These are phyloP conservation scores for Scaptomyza hsui DNA, from an alignment of 1,140 invertebrate species.

Conservation along the genomic window DNA sequence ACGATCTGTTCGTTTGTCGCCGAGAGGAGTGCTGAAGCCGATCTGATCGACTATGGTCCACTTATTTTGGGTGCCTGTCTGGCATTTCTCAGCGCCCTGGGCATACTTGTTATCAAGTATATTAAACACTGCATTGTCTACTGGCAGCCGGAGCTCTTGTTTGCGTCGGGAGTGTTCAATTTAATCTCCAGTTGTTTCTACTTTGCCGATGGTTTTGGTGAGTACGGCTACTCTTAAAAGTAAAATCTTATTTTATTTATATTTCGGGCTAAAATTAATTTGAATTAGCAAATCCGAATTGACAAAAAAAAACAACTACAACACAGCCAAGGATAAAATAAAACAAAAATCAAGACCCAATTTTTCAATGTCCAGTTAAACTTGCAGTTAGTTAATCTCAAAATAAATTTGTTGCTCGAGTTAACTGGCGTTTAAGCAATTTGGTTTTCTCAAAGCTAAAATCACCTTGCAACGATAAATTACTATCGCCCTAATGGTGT, in stretches of 20 bases:
- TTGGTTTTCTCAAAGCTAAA: too few relatives aligned
- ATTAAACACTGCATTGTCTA: slow-evolving; percentile 69
- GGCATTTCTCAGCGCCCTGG: slow-evolving; percentile 49
- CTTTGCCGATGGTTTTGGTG: slow-evolving; percentile 74
- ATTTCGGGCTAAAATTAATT: too few relatives aligned
- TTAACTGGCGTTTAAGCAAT: too few relatives aligned
- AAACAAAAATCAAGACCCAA: too few relatives aligned
- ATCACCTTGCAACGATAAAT: too few relatives aligned
- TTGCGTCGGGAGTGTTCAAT: slow-evolving; percentile 58
- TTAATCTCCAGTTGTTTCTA: slow-evolving; percentile 76
- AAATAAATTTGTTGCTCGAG: too few relatives aligned
- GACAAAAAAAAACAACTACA: too few relatives aligned
- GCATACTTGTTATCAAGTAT: slow-evolving; percentile 62
- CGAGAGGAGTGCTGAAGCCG: slow-evolving; percentile 45
- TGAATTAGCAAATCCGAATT: too few relatives aligned
- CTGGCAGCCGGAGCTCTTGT: slow-evolving; percentile 67
- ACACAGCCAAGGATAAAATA: too few relatives aligned
- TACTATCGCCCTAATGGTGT: too few relatives aligned
- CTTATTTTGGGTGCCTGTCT: slow-evolving; percentile 69
- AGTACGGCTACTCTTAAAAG: slow-evolving; percentile 20
- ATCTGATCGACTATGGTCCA: slow-evolving; percentile 67
- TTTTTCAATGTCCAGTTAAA: too few relatives aligned
- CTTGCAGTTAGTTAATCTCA: too few relatives aligned
- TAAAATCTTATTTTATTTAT: background rate
- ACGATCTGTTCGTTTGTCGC: slow-evolving; percentile 74